Conservation (phyloP, 1,140 invertebrate genomes). For the Drosophila varians region DNA sequence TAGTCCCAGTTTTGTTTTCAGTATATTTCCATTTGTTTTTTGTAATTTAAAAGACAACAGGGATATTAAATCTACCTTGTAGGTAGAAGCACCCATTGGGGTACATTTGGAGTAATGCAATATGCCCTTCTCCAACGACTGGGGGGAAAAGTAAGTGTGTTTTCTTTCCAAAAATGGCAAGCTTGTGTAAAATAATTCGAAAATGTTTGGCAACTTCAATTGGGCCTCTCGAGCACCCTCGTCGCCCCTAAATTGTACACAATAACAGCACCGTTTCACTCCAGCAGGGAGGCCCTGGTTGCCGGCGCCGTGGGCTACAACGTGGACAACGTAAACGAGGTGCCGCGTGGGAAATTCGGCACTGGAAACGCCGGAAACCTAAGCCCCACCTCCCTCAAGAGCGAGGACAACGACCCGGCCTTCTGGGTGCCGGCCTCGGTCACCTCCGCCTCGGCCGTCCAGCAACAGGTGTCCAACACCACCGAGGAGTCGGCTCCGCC, state of each 20-base stretch:
- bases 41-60: not conserved
- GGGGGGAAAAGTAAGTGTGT: not conserved
- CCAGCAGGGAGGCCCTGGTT: slow-evolving; percentile 84
- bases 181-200: slow-evolving; percentile 5
- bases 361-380: slow-evolving; percentile 72
- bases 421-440: slow-evolving; percentile 84
- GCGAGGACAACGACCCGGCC: slow-evolving; percentile 76
- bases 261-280: not conserved
- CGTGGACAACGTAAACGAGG: slow-evolving; percentile 80
- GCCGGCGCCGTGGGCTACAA: slow-evolving; percentile 78
- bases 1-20: not conserved
- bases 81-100: not conserved
- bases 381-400: slow-evolving; percentile 75
- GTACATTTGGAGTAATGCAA: not conserved
- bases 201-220: not conserved
- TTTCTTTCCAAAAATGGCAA: slow-evolving; percentile 1
- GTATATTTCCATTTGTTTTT: not conserved
- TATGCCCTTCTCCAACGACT: not conserved
- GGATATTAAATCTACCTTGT: not conserved
- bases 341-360: slow-evolving; percentile 56
- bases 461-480: slow-evolving; percentile 68
- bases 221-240: not conserved
- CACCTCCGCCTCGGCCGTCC: slow-evolving; percentile 50
- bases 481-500: slow-evolving; percentile 84
- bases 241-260: not conserved